phyloP scores from a whole-genome alignment of 2,113 vertebrate genomes.

The Tragelaphus buxtoni region DNA sequence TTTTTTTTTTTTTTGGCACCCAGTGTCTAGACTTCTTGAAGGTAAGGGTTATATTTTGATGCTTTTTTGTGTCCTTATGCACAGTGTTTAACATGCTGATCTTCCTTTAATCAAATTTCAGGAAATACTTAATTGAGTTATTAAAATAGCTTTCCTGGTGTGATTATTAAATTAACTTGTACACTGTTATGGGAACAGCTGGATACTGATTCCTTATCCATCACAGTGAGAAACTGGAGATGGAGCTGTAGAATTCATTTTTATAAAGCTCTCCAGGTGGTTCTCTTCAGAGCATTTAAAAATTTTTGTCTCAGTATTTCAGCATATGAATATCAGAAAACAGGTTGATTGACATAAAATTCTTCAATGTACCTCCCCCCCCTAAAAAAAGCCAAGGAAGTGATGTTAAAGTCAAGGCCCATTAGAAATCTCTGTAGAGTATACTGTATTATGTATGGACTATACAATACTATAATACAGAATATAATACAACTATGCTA shows the following conservation, averaged over 20 bases:
- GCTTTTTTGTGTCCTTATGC: slow-evolving; percentile 7
- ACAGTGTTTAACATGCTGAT: neutral
- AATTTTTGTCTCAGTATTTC: slow-evolving; percentile 6
- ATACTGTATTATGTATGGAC: neutral
- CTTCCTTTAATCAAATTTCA: slow-evolving; percentile 54
- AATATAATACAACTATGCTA: neutral
- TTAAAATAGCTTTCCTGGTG: slow-evolving; percentile 49
- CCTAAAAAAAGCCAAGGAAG: neutral
- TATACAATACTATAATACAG: neutral
- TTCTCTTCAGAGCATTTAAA: neutral
- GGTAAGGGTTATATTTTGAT: slow-evolving; percentile 20
- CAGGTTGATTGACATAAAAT: neutral
- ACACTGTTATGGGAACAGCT: neutral
- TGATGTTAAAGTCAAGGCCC: neutral
- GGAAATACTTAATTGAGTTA: slow-evolving; percentile 50
- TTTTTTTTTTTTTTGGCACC: no score
- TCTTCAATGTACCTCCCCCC: neutral
- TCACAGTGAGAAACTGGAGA: neutral
- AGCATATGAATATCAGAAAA: neutral
- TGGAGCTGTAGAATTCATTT: neutral
- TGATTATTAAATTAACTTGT: slow-evolving; percentile 51
- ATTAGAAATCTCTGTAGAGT: neutral
- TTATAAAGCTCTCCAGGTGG: neutral
- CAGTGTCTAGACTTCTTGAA: slow-evolving; percentile 9
- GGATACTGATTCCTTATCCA: neutral